Evolutionary conservation across 2,113 vertebrate species (phyloP), one percentile per base, ranked within the genome.

Genomic region (Spilogale gracilis): DNA sequence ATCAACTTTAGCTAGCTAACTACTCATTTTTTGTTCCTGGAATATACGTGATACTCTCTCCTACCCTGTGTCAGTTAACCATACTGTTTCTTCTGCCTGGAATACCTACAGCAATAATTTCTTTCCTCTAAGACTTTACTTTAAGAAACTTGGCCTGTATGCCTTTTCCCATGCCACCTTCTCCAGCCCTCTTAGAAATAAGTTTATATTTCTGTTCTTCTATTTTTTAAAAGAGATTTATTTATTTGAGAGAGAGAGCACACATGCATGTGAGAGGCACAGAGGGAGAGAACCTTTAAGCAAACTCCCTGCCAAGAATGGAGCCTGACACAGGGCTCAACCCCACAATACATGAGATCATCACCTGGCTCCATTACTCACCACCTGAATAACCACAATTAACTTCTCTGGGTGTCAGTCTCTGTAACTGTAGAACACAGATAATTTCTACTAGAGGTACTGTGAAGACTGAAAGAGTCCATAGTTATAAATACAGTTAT

Each of bases 21-120:
- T 86, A 58, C 7, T 25, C 56, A 84, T 89, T 86, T 93, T 91
- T 27, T 58, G 1, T 84, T 95, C 11, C 25, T 91, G 32, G 81
- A n/a, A 86, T 82, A 94, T 58, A 73, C 27, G n/a, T 76, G 20
- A 2, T 86, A 21, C 27, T 88, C 13, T 43, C 23, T 80, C 56
- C 21, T n/a, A 61, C 10, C 61, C 16, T 82, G 20, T 87, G 56
- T 81, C 54, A 93, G 69, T 96, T 94, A 83, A 84, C 94, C 13
- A 32, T 69, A 60, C 38, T 83, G 3, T 90, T 96, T 4, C 58
- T 96, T 93, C 58, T n/a, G 83, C 7, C 38, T 83, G 58, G 25
- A 89, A 81, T 95, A 82, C 21, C 8, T 86, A 63, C 4, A 82
- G 43, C 30, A 95, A 48, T 83, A 74, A 45, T 84, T 23, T 89